These are phyloP conservation scores for Syrphus vitripennis DNA, from an alignment of 2,888 invertebrate genomes.

Conservation along the genomic window DNA sequence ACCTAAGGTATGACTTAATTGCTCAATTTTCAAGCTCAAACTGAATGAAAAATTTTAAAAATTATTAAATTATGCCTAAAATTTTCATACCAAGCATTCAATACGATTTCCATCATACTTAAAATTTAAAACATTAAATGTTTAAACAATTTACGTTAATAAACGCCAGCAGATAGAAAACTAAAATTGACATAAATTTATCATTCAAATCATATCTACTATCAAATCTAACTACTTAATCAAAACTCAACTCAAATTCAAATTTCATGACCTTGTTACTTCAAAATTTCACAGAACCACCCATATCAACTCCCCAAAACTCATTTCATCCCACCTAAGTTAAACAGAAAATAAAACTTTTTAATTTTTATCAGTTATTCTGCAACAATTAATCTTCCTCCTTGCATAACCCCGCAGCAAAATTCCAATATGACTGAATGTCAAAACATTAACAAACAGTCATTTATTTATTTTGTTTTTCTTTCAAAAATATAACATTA, in stretches of 20 bases:
- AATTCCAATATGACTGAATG: constrained; percentile 32
- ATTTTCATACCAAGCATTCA: too few relatives aligned
- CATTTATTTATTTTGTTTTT: constrained; percentile 8
- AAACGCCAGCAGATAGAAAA: not conserved
- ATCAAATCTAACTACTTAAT: not conserved
- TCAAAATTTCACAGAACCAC: not conserved
- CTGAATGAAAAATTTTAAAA: too few relatives aligned
- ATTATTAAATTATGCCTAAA: too few relatives aligned
- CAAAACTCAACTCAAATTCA: not conserved
- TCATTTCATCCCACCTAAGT: not conserved
- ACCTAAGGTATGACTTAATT: too few relatives aligned
- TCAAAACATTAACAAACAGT: constrained; percentile 19
- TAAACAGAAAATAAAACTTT: not conserved
- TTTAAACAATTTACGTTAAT: too few relatives aligned
- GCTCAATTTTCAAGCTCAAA: too few relatives aligned
- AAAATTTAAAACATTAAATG: too few relatives aligned
- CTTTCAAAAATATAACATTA: not conserved
- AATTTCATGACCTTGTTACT: not conserved
- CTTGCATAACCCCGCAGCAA: not conserved
- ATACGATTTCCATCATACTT: too few relatives aligned
- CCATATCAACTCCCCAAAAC: not conserved
- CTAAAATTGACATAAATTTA: not conserved
- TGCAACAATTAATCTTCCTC: constrained; percentile 4
- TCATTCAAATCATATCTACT: not conserved
- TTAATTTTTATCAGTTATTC: not conserved